Evolutionary conservation across 2,797 vertebrate species (phyloP), one percentile per base, ranked within the genome.

Genomic region (Phalanger gymnotis): DNA sequence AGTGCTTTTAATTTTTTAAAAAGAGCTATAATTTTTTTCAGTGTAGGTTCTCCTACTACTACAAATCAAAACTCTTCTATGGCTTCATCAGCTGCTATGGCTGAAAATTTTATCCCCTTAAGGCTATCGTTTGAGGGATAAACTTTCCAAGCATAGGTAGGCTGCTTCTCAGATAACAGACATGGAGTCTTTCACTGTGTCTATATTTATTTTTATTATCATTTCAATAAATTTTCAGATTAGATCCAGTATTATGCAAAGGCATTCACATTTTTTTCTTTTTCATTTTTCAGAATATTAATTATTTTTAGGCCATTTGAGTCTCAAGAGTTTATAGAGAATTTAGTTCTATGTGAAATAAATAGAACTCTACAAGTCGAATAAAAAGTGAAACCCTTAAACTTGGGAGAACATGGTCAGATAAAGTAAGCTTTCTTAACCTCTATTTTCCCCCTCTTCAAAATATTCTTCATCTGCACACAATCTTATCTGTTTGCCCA

Each of bases 1-100:
- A 95, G 92, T 96, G 56, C 51, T 96, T 89, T 57, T 13, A 27
- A 0, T 4, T 66, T 91, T 73, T 9, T 90, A 54, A 66, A 51
- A 94, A 92, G 52, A 94, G 93, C 22, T 87, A 4, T 87, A 22
- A 22, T 40, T 73, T 81, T 73, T 51, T 87, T 87, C 40, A 87
- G 25, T 11, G 0, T 47, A 40, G 25, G 3, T 87, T 87, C 40
- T 47, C 9, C 25, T 87, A 73, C 66, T 73, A 27, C 40, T 87
- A 4, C 9, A 27, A 87, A 47, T 87, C 40, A 87, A 27, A 47
- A 27, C 22, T 10, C 40, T 47, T 47, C 10, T 7, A 73, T 40
- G 22, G 51, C 3, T 87, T 87, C 73, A 51, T 27, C 9, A 11
- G 19, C 51, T 87, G 22, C 73, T 87, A 4, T 47, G 22, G 10